Evolutionary conservation across 2,888 invertebrate species (phyloP).

Genomic region (Drosophila kokeensis): DNA sequence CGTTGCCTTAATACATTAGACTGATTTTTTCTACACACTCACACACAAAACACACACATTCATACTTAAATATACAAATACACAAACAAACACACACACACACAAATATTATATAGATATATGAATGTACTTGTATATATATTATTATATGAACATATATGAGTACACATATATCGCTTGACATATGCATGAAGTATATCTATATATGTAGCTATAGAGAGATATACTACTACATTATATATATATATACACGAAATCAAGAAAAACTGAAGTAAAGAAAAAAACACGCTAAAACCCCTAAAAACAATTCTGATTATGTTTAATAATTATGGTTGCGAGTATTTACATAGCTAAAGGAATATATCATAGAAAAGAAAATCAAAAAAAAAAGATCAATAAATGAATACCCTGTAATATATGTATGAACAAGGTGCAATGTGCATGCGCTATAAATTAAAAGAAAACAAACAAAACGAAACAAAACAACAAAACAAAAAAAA

Average conservation of each 20-base stretch:
- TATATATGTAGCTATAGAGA: constrained; percentile 18
- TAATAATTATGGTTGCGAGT: constrained; percentile 55
- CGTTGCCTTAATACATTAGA: constrained; percentile 89
- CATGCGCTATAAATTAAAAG: constrained; percentile 34
- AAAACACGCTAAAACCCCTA: constrained; percentile 12
- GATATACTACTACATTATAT: constrained; percentile 21
- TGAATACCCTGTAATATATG: constrained; percentile 48
- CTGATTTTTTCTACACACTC: constrained; percentile 87
- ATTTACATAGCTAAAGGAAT: constrained; percentile 55
- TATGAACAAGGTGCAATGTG: constrained; percentile 40
- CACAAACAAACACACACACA: constrained; percentile 7
- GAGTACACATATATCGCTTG: constrained; percentile 22
- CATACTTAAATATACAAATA: constrained; percentile 14
- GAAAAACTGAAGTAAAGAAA: not conserved
- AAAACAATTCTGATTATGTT: constrained; percentile 44
- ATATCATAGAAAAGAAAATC: constrained; percentile 28
- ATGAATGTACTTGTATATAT: constrained; percentile 13
- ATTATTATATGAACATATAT: constrained; percentile 19
- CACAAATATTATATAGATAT: constrained; percentile 15
- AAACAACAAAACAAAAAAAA: constrained; percentile 4
- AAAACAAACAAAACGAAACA: constrained; percentile 9
- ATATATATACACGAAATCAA: constrained; percentile 4
- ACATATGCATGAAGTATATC: constrained; percentile 33
- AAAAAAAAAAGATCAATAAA: constrained; percentile 20
- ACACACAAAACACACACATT: constrained; percentile 32